These are phyloP conservation scores for Ptilonorhynchus violaceus DNA, from an alignment of 2,113 vertebrate genomes.

Conservation along the genomic window DNA sequence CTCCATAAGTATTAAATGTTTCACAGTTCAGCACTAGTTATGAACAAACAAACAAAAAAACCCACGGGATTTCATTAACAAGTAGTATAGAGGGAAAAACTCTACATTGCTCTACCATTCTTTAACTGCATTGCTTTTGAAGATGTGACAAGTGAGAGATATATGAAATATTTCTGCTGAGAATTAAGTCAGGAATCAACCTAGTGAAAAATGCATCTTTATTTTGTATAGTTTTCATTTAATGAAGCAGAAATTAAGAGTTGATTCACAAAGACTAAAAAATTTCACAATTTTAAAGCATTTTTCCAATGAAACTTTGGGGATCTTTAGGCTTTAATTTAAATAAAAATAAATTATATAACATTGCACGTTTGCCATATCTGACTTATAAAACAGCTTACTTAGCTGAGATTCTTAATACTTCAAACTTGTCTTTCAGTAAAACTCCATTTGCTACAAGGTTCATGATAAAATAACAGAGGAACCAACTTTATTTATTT, in stretches of 20 bases:
- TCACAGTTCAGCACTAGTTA: background rate
- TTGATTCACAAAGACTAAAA: background rate
- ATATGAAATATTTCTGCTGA: background rate
- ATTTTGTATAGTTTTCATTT: background rate
- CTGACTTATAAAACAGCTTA: background rate
- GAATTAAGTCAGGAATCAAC: slow-evolving; percentile 10
- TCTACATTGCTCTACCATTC: background rate
- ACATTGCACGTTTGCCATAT: background rate
- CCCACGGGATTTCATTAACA: background rate
- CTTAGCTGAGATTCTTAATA: background rate
- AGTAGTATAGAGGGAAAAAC: background rate
- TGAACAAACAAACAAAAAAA: background rate
- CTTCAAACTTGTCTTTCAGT: background rate
- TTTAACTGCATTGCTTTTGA: background rate
- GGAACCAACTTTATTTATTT: background rate
- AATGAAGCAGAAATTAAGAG: slow-evolving; percentile 38
- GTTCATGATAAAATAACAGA: background rate
- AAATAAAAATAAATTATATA: slow-evolving; percentile 19
- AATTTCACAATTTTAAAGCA: slow-evolving; percentile 1
- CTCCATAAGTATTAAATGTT: background rate
- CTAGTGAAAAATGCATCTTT: background rate
- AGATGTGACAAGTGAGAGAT: background rate
- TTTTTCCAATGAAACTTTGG: background rate
- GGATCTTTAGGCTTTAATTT: background rate
- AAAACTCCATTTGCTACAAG: background rate